Evolutionary conservation across 2,888 invertebrate species (phyloP).

Genomic region (Standfussiana lucernea): DNA sequence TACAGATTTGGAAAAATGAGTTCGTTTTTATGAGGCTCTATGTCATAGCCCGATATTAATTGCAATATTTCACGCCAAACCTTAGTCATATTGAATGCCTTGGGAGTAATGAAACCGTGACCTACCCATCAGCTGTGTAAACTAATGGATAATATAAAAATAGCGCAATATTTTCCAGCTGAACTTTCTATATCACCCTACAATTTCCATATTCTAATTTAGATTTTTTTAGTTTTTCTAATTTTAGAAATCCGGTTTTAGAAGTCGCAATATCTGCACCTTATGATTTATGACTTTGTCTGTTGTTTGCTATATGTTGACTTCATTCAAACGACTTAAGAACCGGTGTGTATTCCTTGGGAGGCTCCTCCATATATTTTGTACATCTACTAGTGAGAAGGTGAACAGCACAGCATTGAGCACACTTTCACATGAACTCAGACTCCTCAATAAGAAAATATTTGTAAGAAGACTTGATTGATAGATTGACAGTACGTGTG

Average conservation of each 20-base stretch:
- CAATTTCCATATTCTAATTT: slow-evolving; percentile 13
- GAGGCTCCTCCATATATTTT: neutral
- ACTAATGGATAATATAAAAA: slow-evolving; percentile 46
- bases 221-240: slow-evolving; percentile 23
- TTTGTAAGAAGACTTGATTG: neutral
- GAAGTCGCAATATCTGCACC: slow-evolving; percentile 24
- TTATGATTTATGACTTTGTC: slow-evolving; percentile 23
- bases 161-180: slow-evolving; percentile 24
- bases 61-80: slow-evolving; percentile 42
- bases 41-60: slow-evolving; percentile 23
- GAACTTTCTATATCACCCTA: slow-evolving; percentile 9
- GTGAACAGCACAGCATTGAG: neutral
- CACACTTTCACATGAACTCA: neutral
- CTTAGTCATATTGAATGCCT: slow-evolving; percentile 44
- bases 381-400: neutral
- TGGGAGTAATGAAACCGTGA: slow-evolving; percentile 61
- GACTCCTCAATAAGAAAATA: neutral
- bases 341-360: neutral
- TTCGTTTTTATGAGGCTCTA: slow-evolving; percentile 27
- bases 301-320: slow-evolving; percentile 39
- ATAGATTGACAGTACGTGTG: neutral
- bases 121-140: slow-evolving; percentile 45
- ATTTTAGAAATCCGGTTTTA: slow-evolving; percentile 22
- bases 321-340: slow-evolving; percentile 40
- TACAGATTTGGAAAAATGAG: slow-evolving; percentile 18